Evolutionary conservation across 2,113 vertebrate species (phyloP).

Genomic region (Leucoraja erinaceus): DNA sequence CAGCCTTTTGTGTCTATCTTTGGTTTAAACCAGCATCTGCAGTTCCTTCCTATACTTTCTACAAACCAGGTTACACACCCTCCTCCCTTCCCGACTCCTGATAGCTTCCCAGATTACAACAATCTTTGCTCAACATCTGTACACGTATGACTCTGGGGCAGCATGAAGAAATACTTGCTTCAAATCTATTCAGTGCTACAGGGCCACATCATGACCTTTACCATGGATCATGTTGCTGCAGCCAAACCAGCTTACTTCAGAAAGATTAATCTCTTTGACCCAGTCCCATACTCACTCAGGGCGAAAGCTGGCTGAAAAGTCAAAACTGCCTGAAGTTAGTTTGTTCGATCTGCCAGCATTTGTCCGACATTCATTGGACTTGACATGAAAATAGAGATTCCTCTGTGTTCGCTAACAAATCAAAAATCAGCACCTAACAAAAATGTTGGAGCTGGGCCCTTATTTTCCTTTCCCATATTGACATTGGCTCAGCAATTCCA

Average conservation of each 20-base stretch:
- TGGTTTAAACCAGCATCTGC: no score
- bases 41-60: no score
- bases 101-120: not conserved
- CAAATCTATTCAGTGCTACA: constrained; percentile 1
- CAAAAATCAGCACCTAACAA: constrained; percentile 4
- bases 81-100: not conserved
- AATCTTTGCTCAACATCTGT: constrained; percentile 2
- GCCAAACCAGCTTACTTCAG: constrained; percentile 26
- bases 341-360: constrained; percentile 15
- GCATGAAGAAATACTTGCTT: constrained; percentile 18
- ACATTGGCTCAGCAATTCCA: constrained; percentile 30
- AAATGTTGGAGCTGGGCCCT: not conserved
- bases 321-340: constrained; percentile 29
- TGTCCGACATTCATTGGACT: constrained; percentile 15
- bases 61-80: not conserved
- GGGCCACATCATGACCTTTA: constrained; percentile 12
- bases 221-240: constrained; percentile 20
- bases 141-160: not conserved
- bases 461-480: not conserved
- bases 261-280: constrained; percentile 30
- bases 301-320: constrained; percentile 22
- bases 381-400: constrained; percentile 26
- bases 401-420: constrained; percentile 13
- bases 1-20: no score
- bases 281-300: constrained; percentile 1